phyloP scores from a whole-genome alignment of 2,113 vertebrate species.

The Chloebia gouldiae region DNA sequence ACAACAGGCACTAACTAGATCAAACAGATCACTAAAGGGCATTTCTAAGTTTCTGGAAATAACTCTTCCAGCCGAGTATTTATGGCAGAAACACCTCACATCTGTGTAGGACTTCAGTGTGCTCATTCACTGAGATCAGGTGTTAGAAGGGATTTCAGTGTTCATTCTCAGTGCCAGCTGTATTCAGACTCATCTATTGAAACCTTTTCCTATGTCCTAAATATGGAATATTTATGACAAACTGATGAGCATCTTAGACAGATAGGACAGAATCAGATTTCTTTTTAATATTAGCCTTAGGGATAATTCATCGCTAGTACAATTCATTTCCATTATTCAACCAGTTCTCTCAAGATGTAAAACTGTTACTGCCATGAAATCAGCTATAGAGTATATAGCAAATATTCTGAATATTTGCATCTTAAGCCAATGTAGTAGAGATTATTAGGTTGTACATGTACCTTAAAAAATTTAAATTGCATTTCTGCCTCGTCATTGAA shows the following conservation, averaged over 20 bases:
- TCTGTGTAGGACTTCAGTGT: not conserved
- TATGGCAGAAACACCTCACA: not conserved
- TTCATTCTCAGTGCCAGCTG: not conserved
- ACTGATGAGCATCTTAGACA: not conserved
- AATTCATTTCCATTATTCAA: not conserved
- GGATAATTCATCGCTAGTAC: not conserved
- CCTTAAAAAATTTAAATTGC: not conserved
- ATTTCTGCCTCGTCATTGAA: not conserved
- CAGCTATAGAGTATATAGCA: fast-evolving
- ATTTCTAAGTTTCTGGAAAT: not conserved
- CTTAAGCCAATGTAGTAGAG: not conserved
- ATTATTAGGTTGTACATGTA: not conserved
- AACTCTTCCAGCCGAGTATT: not conserved
- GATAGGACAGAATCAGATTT: not conserved
- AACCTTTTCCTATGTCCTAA: not conserved
- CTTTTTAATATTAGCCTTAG: not conserved
- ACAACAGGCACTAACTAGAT: not conserved
- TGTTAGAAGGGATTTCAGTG: not conserved
- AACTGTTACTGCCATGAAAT: not conserved
- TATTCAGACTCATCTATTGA: not conserved
- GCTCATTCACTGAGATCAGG: not conserved
- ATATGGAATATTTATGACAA: not conserved
- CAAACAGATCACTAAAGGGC: not conserved
- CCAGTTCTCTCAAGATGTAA: not conserved
- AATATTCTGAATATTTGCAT: not conserved